These are phyloP conservation scores for Peromyscus nudipes DNA, from an alignment of 2,797 vertebrate species.

Conservation along the genomic window DNA sequence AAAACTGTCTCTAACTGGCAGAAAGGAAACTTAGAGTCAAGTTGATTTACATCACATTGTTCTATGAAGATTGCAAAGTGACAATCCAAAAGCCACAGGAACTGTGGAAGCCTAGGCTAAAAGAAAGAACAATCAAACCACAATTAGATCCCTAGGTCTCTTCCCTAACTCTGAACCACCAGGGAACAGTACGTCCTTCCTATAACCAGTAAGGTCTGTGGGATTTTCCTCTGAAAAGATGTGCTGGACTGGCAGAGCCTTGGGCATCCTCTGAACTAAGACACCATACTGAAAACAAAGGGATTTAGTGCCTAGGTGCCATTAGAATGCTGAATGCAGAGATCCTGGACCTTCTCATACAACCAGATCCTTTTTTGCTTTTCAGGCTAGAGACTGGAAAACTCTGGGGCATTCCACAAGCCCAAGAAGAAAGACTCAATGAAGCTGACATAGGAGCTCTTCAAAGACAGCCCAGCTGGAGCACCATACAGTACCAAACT, in stretches of 20 bases:
- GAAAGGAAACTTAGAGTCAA: background rate
- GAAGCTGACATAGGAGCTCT: background rate
- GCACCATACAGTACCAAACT: background rate
- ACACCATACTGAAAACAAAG: background rate
- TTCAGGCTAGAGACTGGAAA: background rate
- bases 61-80: constrained; percentile 46
- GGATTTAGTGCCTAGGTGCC: background rate
- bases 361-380: background rate
- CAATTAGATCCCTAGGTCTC: background rate
- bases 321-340: background rate
- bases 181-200: background rate
- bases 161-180: background rate
- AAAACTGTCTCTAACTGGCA: constrained; percentile 3
- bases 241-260: background rate
- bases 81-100: background rate
- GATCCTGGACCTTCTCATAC: background rate
- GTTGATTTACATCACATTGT: background rate
- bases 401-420: background rate
- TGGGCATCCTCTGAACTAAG: background rate
- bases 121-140: background rate
- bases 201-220: background rate
- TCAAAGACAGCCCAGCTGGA: background rate
- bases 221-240: constrained; percentile 8
- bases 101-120: background rate
- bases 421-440: constrained; percentile 8